Evolutionary conservation across 2,888 invertebrate genomes (phyloP).

Genomic region (Zhengitettix transpicula): DNA sequence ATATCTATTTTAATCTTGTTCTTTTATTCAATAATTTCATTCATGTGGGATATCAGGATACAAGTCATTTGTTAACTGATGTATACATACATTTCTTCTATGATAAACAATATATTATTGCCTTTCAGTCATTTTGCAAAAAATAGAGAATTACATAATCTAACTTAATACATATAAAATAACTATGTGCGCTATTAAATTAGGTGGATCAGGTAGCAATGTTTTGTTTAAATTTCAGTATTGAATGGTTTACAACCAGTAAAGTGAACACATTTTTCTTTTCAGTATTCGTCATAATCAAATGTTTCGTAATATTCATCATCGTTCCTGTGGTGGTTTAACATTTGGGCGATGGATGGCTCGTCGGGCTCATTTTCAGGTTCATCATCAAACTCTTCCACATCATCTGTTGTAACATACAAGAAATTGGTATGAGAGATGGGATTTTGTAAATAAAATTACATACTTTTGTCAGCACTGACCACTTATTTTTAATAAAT

Average conservation of each 20-base stretch:
- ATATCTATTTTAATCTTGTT: too few species aligned
- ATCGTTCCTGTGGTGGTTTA: slow-evolving; percentile 38
- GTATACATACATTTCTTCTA: too few species aligned
- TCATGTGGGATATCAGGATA: too few species aligned
- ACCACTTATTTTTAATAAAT: background rate
- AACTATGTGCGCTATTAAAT: too few species aligned
- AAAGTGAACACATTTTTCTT: background rate
- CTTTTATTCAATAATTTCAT: too few species aligned
- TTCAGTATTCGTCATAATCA: slow-evolving; percentile 46
- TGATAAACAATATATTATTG: background rate
- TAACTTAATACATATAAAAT: too few species aligned
- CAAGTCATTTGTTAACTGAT: too few species aligned
- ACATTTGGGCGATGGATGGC: slow-evolving; percentile 27
- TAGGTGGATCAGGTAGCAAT: too few species aligned
- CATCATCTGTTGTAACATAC: slow-evolving; percentile 14
- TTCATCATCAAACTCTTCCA: slow-evolving; percentile 21
- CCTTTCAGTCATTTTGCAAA: background rate
- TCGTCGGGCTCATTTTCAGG: slow-evolving; percentile 19
- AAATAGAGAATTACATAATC: too few species aligned
- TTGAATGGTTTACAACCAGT: too few species aligned
- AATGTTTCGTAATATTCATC: slow-evolving; percentile 44
- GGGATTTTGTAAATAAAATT: background rate
- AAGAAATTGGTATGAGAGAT: too few species aligned
- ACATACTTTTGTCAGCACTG: background rate
- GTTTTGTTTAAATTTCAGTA: too few species aligned